Evolutionary conservation across 2,888 invertebrate species (phyloP).

Genomic region (Salpingus planirostris): DNA sequence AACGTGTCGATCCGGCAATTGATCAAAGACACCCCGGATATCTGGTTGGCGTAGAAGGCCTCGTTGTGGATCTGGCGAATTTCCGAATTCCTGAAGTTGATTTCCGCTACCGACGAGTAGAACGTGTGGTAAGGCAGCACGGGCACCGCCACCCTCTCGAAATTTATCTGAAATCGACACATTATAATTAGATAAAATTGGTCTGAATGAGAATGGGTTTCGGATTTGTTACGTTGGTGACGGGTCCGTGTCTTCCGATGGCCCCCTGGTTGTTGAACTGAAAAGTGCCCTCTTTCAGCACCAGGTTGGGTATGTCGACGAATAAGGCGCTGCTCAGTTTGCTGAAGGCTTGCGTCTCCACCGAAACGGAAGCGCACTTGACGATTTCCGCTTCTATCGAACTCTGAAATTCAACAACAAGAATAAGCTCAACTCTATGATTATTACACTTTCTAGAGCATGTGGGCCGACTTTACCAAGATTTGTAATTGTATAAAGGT

Average conservation of each 20-base stretch:
- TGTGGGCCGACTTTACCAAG: too few species aligned
- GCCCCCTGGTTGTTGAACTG: conserved; percentile 50
- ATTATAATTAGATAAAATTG: neutral
- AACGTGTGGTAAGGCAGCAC: conserved; percentile 55
- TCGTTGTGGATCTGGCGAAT: conserved; percentile 50
- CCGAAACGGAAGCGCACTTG: conserved; percentile 48
- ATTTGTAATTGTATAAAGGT: too few species aligned
- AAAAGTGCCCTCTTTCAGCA: conserved; percentile 53
- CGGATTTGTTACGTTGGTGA: conserved; percentile 42
- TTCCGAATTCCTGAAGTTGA: conserved; percentile 48
- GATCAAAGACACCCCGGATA: conserved; percentile 52
- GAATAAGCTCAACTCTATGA: too few species aligned
- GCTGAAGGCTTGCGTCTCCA: conserved; percentile 57
- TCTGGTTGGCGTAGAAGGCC: conserved; percentile 59
- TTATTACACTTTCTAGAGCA: too few species aligned
- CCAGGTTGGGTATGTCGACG: conserved; percentile 47
- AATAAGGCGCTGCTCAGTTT: conserved; percentile 55
- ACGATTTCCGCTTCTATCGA: conserved; percentile 54
- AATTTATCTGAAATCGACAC: conserved; percentile 49
- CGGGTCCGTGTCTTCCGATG: conserved; percentile 57
- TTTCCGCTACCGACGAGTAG: conserved; percentile 54
- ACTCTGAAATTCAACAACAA: conserved; percentile 41
- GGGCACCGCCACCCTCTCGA: conserved; percentile 51
- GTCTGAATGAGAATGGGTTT: too few species aligned
- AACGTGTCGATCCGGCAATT: conserved; percentile 54